Evolutionary conservation across 35 echinoderm and acorn worm genomes (phyloP), one percentile per base, ranked within the genome.

Genomic region (Diadema setosum): DNA sequence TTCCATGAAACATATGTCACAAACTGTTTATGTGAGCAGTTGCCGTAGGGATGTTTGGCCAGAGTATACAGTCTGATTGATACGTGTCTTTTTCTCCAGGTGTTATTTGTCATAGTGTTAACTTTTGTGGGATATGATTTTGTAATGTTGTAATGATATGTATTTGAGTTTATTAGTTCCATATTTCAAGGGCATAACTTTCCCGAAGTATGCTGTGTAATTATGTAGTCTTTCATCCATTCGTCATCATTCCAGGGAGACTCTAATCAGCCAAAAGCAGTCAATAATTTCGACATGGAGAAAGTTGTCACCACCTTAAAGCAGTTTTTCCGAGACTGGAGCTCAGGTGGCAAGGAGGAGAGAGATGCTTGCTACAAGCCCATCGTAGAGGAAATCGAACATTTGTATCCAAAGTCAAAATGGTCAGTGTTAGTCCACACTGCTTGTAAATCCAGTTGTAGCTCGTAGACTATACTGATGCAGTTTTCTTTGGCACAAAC

Each of bases 251-350:
- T 46, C 45, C 17, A 87, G 70, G 78, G 34, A 58, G 7, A 32
- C 40, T 80, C 37, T 35, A 80, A 84, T 20, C 58, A 42, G 20
- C 26, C 39, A 23, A 85, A 87, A 46, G 36, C 67, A 36, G 83
- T 98, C 0, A 84, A 52, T 39, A 85, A 78, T 42, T 83, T 89
- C 85, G 92, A 98, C 55, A 91, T 98, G 92, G 96, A 94, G 33
- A 98, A 98, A 86, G 90, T 98, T 5, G 83, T 87, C 18, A 98
- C 96, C 20, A 98, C 96, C 16, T 29, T 98, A 14, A 98, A 94
- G 80, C 96, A 98, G 86, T 94, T 98, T 89, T 89, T 94, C 21
- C 46, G 96, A 70, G 96, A 98, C 60, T 98, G 96, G 96, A 94
- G 92, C 45, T 6, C 6, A 39, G 96, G 90, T 59, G 96, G 96